Base-by-base conservation (phyloP, 2,113 vertebrate genomes). In the Megaptera novaeangliae region DNA sequence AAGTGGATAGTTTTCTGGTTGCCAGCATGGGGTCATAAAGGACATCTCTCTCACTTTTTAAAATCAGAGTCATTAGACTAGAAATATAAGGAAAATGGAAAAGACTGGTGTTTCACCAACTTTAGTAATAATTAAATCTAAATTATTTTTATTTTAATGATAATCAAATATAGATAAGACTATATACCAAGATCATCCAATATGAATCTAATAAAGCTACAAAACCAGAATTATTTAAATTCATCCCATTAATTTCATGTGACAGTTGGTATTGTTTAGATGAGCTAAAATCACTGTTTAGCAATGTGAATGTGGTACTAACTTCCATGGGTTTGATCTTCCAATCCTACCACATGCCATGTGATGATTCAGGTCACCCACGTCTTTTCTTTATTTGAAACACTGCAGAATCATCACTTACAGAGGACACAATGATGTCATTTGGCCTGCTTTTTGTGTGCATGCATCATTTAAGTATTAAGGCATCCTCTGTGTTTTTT, bases 351-450 rank as follows among this genome's bases (percentile, higher is more conserved):
- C 88, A 91, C 78, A 72, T 93, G 81, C 85, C 85, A 78, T 77
- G 36, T 68, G 96, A 97, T 97, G 91, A 98, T 92, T 97, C 92
- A 83, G 75, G 71, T 97, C 91, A 98, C 91, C 77, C 93, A 95
- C 49, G 0, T 96, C 66, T 95, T 97, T 95, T 94, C 95, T 97
- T 97, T 95, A 97, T 96, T 96, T 96, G 96, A 97, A 91, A 90
- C 66, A 86, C 87, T 91, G 85, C 66, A 95, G 72, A 93, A 78
- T 91, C 80, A 90, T 97, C 68, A 91, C 78, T 97, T 94, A 95
- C 41, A 95, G 85, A 91, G 85, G 84, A 90, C 69, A 95, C 39
- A 75, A 13, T 93, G 91, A 95, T 96, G 94, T 91, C 66, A 97
- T 95, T 94, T 96, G 87, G 57, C 74, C 87, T 94, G 34, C 31